Conservation (phyloP, 2,888 invertebrate genomes). For the Tipula lateralis region DNA sequence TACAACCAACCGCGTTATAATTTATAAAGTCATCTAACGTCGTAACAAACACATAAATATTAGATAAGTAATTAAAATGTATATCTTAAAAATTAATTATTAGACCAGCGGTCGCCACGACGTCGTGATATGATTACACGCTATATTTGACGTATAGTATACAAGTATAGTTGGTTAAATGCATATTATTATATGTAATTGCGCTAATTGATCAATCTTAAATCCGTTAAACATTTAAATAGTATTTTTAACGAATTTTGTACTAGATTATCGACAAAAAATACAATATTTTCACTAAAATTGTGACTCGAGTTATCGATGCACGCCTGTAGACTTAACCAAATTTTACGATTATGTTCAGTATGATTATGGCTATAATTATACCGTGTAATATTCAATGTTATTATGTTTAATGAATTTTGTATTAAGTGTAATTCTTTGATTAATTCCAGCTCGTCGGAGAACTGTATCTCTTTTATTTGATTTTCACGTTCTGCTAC, state of each 20-base stretch:
- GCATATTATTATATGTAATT: not conserved
- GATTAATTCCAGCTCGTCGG: constrained; percentile 35
- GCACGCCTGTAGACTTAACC: constrained; percentile 46
- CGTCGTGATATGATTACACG: not conserved
- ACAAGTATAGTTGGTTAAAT: not conserved
- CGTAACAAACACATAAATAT: not conserved
- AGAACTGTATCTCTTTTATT: constrained; percentile 41
- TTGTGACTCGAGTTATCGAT: constrained; percentile 46
- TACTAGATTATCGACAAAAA: constrained; percentile 41
- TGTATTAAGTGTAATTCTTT: constrained; percentile 36
- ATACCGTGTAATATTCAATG: constrained; percentile 13
- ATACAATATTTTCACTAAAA: constrained; percentile 43
- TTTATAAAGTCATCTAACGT: not conserved
- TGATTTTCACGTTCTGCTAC: constrained; percentile 45
- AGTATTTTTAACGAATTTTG: constrained; percentile 40
- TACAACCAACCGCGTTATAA: not conserved
- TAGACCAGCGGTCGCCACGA: not conserved
- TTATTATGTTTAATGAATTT: constrained; percentile 33
- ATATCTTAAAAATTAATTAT: not conserved
- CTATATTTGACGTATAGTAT: not conserved
- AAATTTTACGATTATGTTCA: constrained; percentile 43
- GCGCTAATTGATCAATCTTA: not conserved
- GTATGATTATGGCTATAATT: not conserved
- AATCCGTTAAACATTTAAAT: constrained; percentile 25
- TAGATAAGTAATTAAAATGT: not conserved